These are phyloP conservation scores for Heteropelma amictum DNA, from an alignment of 2,888 invertebrate genomes.

Conservation along the genomic window DNA sequence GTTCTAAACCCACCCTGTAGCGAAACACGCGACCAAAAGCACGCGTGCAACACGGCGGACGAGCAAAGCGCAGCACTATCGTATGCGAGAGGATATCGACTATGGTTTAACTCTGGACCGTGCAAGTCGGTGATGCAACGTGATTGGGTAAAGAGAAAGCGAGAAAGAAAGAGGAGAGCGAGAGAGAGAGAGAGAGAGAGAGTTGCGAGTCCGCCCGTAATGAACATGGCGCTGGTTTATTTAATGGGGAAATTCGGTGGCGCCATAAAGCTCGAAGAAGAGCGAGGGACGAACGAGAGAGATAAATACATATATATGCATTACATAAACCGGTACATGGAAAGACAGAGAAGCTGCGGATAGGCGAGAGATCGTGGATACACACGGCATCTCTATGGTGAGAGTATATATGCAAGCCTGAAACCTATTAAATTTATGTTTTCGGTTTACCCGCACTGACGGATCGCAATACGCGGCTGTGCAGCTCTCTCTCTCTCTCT, in stretches of 20 bases:
- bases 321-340: constrained; percentile 14
- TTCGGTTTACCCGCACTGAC: constrained; percentile 78
- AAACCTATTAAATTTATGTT: constrained; percentile 77
- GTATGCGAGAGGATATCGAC: too few relatives aligned
- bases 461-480: constrained; percentile 76
- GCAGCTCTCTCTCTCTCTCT: too few relatives aligned
- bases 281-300: constrained; percentile 50
- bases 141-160: constrained; percentile 41
- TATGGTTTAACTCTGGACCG: constrained; percentile 22
- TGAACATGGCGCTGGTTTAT: constrained; percentile 77
- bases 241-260: constrained; percentile 78
- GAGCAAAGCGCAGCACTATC: constrained; percentile 18
- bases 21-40: constrained; percentile 54
- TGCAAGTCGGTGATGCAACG: constrained; percentile 41
- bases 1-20: constrained; percentile 59
- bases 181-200: constrained; percentile 26
- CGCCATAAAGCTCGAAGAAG: constrained; percentile 77
- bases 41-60: constrained; percentile 56
- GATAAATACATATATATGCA: constrained; percentile 48
- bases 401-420: constrained; percentile 61
- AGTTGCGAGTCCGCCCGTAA: constrained; percentile 66
- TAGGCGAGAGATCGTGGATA: constrained; percentile 19
- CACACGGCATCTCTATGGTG: constrained; percentile 15
- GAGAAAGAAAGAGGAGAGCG: constrained; percentile 21
- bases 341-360: constrained; percentile 20